These are phyloP conservation scores for Phalacrocorax brasilianus DNA, from an alignment of 2,113 vertebrate species.

Conservation along the genomic window DNA sequence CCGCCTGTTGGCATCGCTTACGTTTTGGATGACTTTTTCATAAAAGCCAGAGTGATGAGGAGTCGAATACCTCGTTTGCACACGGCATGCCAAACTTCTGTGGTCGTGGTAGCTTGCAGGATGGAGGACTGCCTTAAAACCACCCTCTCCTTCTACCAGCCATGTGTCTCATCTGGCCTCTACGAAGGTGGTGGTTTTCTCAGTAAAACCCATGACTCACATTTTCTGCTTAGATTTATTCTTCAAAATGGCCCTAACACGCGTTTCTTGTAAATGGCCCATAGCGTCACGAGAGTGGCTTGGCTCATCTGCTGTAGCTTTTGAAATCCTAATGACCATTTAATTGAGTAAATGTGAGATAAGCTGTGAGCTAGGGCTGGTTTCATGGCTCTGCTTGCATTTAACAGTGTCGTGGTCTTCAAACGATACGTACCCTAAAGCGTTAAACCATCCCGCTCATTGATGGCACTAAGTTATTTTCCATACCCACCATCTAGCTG, in stretches of 20 bases:
- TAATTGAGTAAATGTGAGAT: slow-evolving; percentile 42
- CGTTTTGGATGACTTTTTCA: background rate
- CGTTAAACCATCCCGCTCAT: background rate
- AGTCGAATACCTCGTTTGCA: fast-evolving
- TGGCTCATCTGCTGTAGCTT: slow-evolving; percentile 27
- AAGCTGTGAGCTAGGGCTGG: slow-evolving; percentile 22
- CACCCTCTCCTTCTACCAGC: background rate
- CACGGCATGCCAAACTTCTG: fast-evolving
- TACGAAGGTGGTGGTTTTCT: background rate
- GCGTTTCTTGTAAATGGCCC: slow-evolving; percentile 5
- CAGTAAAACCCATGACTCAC: background rate
- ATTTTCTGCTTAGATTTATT: slow-evolving; percentile 36
- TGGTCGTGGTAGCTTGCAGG: background rate
- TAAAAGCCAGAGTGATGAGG: background rate
- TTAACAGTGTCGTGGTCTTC: slow-evolving; percentile 27
- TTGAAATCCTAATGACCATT: slow-evolving; percentile 41
- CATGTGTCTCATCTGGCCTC: background rate
- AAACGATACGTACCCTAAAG: background rate
- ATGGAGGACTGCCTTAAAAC: background rate
- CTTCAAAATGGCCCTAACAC: background rate
- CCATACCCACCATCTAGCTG: background rate
- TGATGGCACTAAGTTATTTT: slow-evolving; percentile 23
- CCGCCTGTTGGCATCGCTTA: background rate
- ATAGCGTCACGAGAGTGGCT: background rate
- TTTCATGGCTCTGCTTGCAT: slow-evolving; percentile 11